Base-by-base conservation (phyloP, 2,113 vertebrate species). In the Zeus faber region DNA sequence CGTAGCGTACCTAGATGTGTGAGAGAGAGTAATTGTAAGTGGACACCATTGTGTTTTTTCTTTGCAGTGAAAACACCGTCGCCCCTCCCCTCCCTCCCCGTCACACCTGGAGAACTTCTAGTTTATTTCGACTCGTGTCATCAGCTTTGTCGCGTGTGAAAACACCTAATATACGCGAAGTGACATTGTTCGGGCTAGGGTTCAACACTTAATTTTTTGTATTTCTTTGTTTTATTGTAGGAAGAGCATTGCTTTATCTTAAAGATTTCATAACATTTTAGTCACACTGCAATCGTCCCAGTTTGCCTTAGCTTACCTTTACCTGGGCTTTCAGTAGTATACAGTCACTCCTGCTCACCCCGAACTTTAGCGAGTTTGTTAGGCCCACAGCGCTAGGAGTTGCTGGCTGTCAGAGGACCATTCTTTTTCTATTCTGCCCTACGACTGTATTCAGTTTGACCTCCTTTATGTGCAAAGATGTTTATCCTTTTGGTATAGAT, bases 401-500 rank as follows among this genome's bases (percentile, higher is more conserved):
- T 91, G 74, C 89, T 86, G 90, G 81, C 81, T 80, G 88, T 84
- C 90, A 86, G 89, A 94, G 93, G 93, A 95, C 92, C 93, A 91
- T 93, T 95, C 87, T 86, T 92, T 87, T 92, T 93, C 89, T 93
- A 90, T 92, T 84, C 92, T 92, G 87, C 79, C 91, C 80, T 67
- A 72, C 83, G 83, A 87, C 85, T 91, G 83, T 90, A 77, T 91
- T 84, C 87, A 79, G 89, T 94, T 93, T 90, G 85, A 91, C 90
- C 91, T 93, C 89, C 88, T 93, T 83, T 94, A 91, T 93, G 91
- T 93, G 92, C 91, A 92, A 88, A 93, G 88, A 92, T 85, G 87
- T 87, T 95, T 84, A 91, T 95, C 87, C 87, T 94, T 95, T 93
- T 95, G 93, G 93, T 96, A 92, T 92, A 93, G 92, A 92, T 92